Base-by-base conservation (phyloP, 2,888 invertebrate genomes). In the Aphidoletes aphidimyza region DNA sequence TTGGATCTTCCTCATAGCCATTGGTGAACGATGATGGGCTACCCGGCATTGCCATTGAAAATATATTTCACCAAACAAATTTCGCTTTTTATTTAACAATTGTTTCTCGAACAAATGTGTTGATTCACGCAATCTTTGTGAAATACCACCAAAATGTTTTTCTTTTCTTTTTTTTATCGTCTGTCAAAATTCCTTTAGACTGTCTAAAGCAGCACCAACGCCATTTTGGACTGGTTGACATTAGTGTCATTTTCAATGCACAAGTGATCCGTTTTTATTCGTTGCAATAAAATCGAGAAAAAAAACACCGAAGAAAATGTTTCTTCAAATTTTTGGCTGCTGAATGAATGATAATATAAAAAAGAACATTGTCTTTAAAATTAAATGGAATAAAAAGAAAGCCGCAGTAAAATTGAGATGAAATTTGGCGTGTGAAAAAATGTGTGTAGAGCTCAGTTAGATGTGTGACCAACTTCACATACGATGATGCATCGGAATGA, bases 1-100 rank as follows among this genome's bases (percentile, higher is more conserved):
- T 90, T 42, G 94, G 93, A 88, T 96, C 95, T 86, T 93, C 93
- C 45, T 89, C 88, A 87, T 93, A 91, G 8, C 92, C 93, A 86
- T 92, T 92, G 87, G 93, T 93, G 86, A 92, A 92, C 34, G 69
- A 69, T 30, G 91, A 91, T 17, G 93, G 93, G 87, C 93, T 93
- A 86, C 92, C 91, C 86, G 92, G 91, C 86, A 92, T 91, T 78
- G 92, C 92, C 93, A 93, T 93, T 89, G 34, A 14, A 87, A 83
- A 14, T 9, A 30, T 30, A 42, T 83, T n/a, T 42, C 26, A 42
- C 22, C 26, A 47, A 83, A 45, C 19, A 26, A 39, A 30, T 69
- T 9, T n/a, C 30, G 5, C 3, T 8, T 69, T 30, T 69, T 69
- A 69, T 69, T 54, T n/a, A 69, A 30, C 14, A 30, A 69, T 69